Evolutionary conservation across 2,888 invertebrate genomes (phyloP).

Genomic region (Idaea straminata): DNA sequence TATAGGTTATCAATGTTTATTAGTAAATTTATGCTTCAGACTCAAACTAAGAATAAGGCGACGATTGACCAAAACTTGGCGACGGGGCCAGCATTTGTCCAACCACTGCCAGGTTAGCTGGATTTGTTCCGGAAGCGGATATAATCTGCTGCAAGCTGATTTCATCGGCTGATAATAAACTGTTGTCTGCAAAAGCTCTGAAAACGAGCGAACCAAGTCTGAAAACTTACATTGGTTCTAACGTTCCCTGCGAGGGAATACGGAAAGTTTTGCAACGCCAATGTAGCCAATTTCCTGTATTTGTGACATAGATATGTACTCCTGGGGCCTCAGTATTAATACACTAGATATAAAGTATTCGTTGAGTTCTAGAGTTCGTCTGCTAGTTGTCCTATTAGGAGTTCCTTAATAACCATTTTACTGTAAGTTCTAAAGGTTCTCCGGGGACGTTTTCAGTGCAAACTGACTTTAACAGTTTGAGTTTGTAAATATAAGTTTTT

Average conservation of each 20-base stretch:
- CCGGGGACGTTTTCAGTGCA: constrained; percentile 25
- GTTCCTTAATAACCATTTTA: constrained; percentile 31
- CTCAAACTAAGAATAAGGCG: neutral
- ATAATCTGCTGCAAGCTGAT: neutral
- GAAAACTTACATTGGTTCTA: constrained; percentile 53
- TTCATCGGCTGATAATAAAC: neutral
- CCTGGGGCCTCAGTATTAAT: constrained; percentile 47
- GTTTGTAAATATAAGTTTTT: constrained; percentile 8
- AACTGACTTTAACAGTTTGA: constrained; percentile 9
- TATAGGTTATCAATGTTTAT: too few relatives aligned
- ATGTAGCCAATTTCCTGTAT: constrained; percentile 61
- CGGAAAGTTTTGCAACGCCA: constrained; percentile 52
- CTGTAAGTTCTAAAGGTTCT: constrained; percentile 28
- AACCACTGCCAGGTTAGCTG: neutral
- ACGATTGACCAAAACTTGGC: too few relatives aligned
- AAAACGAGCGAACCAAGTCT: constrained; percentile 44
- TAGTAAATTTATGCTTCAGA: neutral
- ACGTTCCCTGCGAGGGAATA: constrained; percentile 42
- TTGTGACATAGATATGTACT: constrained; percentile 52
- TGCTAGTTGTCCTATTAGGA: constrained; percentile 11
- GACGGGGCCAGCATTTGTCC: neutral
- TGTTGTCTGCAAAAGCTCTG: neutral
- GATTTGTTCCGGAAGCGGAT: neutral
- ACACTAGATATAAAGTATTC: constrained; percentile 37
- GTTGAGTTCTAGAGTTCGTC: constrained; percentile 16